These are phyloP conservation scores for Oryctolagus cuniculus DNA, from an alignment of 2,113 vertebrate genomes.

Conservation along the genomic window mOryCun1.1 NC_091447.1:6235001-6235500, in stretches of 20 bases:
- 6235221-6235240: neutral
- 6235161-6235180: neutral
- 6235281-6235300: neutral
- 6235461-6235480: neutral
- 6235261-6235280: neutral
- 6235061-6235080: neutral
- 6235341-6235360: neutral
- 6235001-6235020: neutral
- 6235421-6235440: neutral
- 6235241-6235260: neutral
- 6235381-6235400: constrained; percentile 33
- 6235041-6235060: neutral
- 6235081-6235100: neutral
- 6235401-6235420: neutral
- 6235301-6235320: neutral
- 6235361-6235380: neutral
- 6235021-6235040: neutral
- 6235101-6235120: neutral
- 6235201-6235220: neutral
- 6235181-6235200: neutral
- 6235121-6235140: neutral
- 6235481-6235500: neutral
- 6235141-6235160: neutral
- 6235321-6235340: neutral
- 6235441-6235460: neutral